Conservation (phyloP, 2,888 invertebrate species). For the Drosophila paramelanica region DNA sequence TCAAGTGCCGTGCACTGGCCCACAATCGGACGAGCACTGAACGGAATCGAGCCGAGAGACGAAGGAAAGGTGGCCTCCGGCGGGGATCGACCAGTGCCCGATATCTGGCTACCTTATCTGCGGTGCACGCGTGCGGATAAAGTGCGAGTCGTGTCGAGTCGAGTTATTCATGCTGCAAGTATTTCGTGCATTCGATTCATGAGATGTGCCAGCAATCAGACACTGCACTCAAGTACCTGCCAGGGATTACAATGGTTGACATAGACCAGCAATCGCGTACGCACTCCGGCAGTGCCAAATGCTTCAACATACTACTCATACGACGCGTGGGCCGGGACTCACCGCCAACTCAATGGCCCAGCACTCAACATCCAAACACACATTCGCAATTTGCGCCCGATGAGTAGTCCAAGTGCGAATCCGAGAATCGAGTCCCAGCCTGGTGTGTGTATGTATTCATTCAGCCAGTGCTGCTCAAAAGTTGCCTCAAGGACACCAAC, state of each 20-base stretch:
- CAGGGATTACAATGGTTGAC: conserved; percentile 20
- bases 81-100: conserved; percentile 1
- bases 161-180: conserved; percentile 33
- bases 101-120: conserved; percentile 43
- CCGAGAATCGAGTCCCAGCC: no score
- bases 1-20: conserved; percentile 6
- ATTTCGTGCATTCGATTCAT: conserved; percentile 24
- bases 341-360: background rate
- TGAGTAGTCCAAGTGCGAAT: no score
- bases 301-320: conserved; percentile 40
- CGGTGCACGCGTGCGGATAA: conserved; percentile 1
- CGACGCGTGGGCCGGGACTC: conserved; percentile 29
- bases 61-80: no score
- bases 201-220: conserved; percentile 13
- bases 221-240: conserved; percentile 13
- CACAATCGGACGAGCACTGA: conserved; percentile 5
- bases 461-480: no score
- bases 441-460: no score
- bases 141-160: background rate
- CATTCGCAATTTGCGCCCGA: no score
- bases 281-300: background rate
- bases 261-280: conserved; percentile 13
- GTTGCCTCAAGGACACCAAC: no score
- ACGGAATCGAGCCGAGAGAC: no score
- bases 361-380: background rate